Base-by-base conservation (phyloP, 2,797 vertebrate genomes). In the Triplophysa bombifrons region DNA sequence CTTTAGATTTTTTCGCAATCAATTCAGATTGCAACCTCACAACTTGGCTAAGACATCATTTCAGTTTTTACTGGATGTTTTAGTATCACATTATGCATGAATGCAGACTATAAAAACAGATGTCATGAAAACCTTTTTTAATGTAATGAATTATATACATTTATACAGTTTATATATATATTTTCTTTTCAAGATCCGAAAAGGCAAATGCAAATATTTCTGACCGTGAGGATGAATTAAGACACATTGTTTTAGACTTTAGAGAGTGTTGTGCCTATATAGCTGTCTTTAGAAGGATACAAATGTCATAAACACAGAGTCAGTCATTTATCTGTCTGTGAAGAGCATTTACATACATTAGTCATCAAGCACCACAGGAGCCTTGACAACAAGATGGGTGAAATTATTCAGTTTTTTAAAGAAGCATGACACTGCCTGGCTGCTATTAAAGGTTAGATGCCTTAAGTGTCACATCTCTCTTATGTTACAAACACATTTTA, bases 271-370 rank as follows among this genome's bases (percentile, higher is more conserved):
- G 4, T 20, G 46, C 14, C 41, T 58, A 56, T 48, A 14, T 12
- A 64, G 48, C 8, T 63, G 74, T 74, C 64, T 69, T 50, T 63
- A 25, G 3, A 48, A 71, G 12, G 4, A 44, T 58, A 56, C 50
- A 60, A 38, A 64, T 27, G 27, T 34, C 50, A 58, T 72, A 61
- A 58, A 74, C 50, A 38, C n/a, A 25, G 38, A 66, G 38, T 2
- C 7, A 3, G 69, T 73, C 22, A 60, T 65, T 66, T 73, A 48
- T 66, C 71, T 73, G 48, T 58, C 50, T 73, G 51, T 66, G 34
- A 53, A 58, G 70, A 34, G 51, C 50, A 72, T 80, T 80, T 67
- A 72, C 71, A 66, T 74, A 48, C 70, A 80, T 80, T 73, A 80
- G 69, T 73, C 61, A 67, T 73, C 78, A 67, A 68, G 46, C 75